Evolutionary conservation across 1,140 invertebrate genomes (phyloP).

Genomic region (Drosophila littoralis): DNA sequence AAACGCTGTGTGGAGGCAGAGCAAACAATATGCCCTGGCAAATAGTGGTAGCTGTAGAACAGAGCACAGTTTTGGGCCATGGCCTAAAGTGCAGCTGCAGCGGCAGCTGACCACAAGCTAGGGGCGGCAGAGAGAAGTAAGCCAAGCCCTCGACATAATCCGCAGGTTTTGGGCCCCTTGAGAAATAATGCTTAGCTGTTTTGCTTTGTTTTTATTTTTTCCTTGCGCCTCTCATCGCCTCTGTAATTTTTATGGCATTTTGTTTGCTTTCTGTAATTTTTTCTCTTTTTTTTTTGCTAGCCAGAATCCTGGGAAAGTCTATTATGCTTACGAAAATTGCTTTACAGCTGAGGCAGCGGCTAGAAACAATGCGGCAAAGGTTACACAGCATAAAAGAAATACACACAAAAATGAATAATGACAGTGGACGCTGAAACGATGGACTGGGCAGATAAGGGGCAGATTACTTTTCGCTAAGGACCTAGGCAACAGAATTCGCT

Average conservation of each 20-base stretch:
- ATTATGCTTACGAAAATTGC: conserved; percentile 80
- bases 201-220: conserved; percentile 18
- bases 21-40: conserved; percentile 39
- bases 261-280: conserved; percentile 47
- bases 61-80: conserved; percentile 29
- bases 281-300: conserved; percentile 43
- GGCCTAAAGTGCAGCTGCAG: conserved; percentile 9
- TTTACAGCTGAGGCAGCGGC: conserved; percentile 67
- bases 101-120: conserved; percentile 45
- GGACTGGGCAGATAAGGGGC: background rate
- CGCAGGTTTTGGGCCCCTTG: conserved; percentile 61
- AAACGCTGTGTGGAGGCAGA: conserved; percentile 45
- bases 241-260: conserved; percentile 68
- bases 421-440: conserved; percentile 42
- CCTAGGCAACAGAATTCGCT: conserved; percentile 35
- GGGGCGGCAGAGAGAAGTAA: conserved; percentile 9
- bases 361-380: conserved; percentile 76
- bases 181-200: conserved; percentile 74
- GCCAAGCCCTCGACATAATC: conserved; percentile 51
- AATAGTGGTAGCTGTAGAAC: conserved; percentile 8
- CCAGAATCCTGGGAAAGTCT: conserved; percentile 61
- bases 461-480: conserved; percentile 51
- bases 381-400: conserved; percentile 79
- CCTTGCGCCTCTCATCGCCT: background rate
- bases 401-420: conserved; percentile 78